A percentile compares a stretch with the other conserved stretches of the same genome.
phyloP scores from a whole-genome alignment of 2,888 invertebrate genomes.

The Sycophila texana region DNA sequence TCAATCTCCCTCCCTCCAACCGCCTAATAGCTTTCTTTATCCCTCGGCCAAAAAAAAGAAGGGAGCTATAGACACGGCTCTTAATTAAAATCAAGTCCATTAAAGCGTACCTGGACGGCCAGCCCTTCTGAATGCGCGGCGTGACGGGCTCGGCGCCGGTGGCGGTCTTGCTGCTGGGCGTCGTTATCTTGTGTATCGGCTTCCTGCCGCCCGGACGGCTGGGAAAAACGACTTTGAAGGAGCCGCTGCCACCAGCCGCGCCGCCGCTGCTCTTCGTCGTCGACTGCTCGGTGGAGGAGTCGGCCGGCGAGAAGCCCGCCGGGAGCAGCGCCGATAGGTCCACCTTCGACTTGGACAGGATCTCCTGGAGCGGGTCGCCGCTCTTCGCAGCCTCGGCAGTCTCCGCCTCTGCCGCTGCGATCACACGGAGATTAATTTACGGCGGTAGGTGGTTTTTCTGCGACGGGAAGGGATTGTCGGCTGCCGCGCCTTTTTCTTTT shows the following conservation, averaged over 20 bases:
- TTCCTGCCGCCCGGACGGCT: slow-evolving; percentile 85
- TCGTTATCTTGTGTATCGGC: slow-evolving; percentile 78
- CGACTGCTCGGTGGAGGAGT: slow-evolving; percentile 62
- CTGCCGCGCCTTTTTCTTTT: too few relatives aligned
- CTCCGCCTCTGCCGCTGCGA: neutral
- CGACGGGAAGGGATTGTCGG: neutral
- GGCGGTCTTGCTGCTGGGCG: slow-evolving; percentile 75
- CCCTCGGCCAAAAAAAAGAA: neutral
- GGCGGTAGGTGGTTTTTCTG: neutral
- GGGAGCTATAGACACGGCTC: neutral
- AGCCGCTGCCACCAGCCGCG: slow-evolving; percentile 2
- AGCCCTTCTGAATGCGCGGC: slow-evolving; percentile 89
- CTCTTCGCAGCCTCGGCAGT: neutral
- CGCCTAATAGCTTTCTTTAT: too few relatives aligned
- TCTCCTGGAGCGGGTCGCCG: slow-evolving; percentile 63
- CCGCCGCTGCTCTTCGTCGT: slow-evolving; percentile 48
- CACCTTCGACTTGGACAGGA: slow-evolving; percentile 70
- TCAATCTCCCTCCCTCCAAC: too few relatives aligned
- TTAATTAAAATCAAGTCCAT: neutral
- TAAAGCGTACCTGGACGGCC: slow-evolving; percentile 84
- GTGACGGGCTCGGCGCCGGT: slow-evolving; percentile 71
- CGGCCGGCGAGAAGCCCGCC: slow-evolving; percentile 73
- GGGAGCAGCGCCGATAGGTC: slow-evolving; percentile 77
- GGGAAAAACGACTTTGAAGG: slow-evolving; percentile 85
- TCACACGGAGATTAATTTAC: neutral